A percentile compares a stretch with the other conserved stretches of the same genome.
phyloP scores from a whole-genome alignment of 2,888 invertebrate species.

The Ormyrus labotus region DNA sequence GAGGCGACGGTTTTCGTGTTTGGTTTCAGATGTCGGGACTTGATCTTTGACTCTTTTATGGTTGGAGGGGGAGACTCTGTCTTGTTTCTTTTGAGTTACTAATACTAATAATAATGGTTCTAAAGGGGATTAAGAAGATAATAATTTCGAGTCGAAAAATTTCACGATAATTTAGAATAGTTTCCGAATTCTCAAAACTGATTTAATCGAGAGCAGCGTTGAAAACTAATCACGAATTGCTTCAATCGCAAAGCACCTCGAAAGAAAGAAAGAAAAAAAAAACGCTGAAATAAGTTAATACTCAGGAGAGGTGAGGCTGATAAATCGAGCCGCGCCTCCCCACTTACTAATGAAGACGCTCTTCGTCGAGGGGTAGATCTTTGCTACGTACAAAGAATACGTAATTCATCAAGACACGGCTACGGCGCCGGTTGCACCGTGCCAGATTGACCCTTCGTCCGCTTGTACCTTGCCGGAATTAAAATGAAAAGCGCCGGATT shows the following conservation, averaged over 20 bases:
- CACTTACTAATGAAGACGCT: constrained; percentile 75
- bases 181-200: no score
- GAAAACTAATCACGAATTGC: no score
- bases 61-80: no score
- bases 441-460: constrained; percentile 49
- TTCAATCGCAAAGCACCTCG: constrained; percentile 1
- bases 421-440: not conserved
- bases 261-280: constrained; percentile 56
- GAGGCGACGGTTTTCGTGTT: constrained; percentile 2
- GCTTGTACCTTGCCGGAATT: not conserved
- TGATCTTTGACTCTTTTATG: no score
- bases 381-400: constrained; percentile 72
- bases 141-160: no score
- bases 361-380: constrained; percentile 74
- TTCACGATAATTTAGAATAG: no score
- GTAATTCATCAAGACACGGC: constrained; percentile 64
- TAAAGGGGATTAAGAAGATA: no score
- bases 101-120: no score
- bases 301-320: constrained; percentile 63
- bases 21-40: no score
- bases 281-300: constrained; percentile 57
- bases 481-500: constrained; percentile 9
- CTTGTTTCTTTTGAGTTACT: no score
- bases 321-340: constrained; percentile 69
- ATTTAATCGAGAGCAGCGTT: no score